Conservation (phyloP, 2,888 invertebrate genomes). For the Drosophila anomelani region DNA sequence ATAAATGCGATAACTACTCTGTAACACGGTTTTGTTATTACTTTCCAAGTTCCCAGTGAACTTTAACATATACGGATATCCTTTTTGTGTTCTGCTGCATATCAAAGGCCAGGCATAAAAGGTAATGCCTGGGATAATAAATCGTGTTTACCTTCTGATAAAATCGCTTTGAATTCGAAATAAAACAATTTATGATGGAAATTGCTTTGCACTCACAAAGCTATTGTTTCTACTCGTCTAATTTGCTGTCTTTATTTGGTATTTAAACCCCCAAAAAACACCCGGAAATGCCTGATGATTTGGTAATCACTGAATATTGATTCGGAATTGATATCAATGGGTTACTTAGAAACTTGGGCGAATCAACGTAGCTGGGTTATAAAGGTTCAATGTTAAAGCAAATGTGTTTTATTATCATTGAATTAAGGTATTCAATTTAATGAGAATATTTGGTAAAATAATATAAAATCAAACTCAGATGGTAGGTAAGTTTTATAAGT, state of each 20-base stretch:
- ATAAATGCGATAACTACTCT: slow-evolving; percentile 75
- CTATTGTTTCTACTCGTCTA: slow-evolving; percentile 4
- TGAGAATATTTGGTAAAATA: background rate
- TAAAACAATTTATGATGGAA: slow-evolving; percentile 1
- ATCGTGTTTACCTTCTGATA: background rate
- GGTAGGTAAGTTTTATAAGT: background rate
- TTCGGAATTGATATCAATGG: slow-evolving; percentile 1
- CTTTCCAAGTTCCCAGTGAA: background rate
- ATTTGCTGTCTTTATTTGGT: background rate
- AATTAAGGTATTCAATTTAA: background rate
- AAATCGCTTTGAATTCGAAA: background rate
- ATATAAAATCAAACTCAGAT: too few species aligned
- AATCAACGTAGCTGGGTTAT: background rate
- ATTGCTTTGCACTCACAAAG: slow-evolving; percentile 22
- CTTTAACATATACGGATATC: background rate
- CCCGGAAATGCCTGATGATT: slow-evolving; percentile 16
- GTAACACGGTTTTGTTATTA: slow-evolving; percentile 26
- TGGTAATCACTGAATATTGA: slow-evolving; percentile 14
- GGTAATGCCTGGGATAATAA: background rate
- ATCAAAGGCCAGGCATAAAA: background rate
- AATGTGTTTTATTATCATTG: background rate
- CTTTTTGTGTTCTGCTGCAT: background rate
- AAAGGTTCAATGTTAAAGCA: background rate
- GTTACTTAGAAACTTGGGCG: slow-evolving; percentile 4
- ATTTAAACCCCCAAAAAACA: background rate